These are phyloP conservation scores for Otocyon megalotis DNA, from an alignment of 2,113 vertebrate species.

Conservation along the genomic window DNA sequence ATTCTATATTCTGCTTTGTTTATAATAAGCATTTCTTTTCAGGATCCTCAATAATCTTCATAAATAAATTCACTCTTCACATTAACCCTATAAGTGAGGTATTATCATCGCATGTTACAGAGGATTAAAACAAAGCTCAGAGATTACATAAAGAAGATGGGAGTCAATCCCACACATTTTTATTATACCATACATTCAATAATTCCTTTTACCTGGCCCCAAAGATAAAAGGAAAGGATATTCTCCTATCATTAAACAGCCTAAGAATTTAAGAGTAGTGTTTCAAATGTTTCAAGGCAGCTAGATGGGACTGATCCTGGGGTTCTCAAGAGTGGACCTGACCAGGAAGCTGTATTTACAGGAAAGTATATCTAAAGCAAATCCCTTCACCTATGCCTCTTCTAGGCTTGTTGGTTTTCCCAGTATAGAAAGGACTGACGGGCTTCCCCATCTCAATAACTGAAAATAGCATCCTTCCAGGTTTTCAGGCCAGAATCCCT, in stretches of 20 bases:
- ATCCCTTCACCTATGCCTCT: background rate
- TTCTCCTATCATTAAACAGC: background rate
- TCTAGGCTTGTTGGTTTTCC: background rate
- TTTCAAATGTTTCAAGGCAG: background rate
- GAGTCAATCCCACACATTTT: background rate
- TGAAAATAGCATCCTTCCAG: background rate
- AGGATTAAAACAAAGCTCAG: background rate
- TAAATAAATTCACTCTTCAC: constrained; percentile 2
- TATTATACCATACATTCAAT: background rate
- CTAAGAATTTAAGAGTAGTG: background rate
- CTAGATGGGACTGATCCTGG: too few species aligned
- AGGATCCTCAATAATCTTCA: background rate
- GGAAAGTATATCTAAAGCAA: background rate
- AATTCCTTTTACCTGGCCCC: background rate
- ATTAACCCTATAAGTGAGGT: background rate
- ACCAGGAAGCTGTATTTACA: background rate
- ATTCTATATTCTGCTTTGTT: background rate
- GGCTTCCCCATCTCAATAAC: background rate
- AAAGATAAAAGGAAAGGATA: background rate
- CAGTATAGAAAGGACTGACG: background rate
- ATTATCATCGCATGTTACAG: background rate
- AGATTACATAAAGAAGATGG: background rate
- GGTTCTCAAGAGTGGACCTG: background rate
- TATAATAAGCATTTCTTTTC: background rate
- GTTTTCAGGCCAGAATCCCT: background rate